These are phyloP conservation scores for Augochlora pura DNA, from an alignment of 1,140 invertebrate genomes.

Conservation along the genomic window DNA sequence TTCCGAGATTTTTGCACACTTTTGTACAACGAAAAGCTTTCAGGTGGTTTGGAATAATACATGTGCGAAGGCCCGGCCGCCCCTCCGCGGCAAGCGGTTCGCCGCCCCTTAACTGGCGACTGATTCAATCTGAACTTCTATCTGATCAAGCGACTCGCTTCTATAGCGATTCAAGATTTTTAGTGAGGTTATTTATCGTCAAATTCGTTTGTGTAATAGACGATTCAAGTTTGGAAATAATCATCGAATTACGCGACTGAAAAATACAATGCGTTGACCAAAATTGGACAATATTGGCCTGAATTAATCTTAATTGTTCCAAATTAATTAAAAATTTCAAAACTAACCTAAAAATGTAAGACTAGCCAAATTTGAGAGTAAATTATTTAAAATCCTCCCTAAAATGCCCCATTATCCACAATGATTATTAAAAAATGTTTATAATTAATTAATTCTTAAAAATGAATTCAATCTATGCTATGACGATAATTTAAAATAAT, in stretches of 20 bases:
- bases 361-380: no score
- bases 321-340: no score
- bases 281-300: no score
- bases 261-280: no score
- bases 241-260: background rate
- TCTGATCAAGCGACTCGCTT: slow-evolving; percentile 30
- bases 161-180: background rate
- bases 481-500: no score
- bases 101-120: slow-evolving; percentile 27
- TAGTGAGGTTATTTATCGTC: background rate
- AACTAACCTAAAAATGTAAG: no score
- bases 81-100: slow-evolving; percentile 25
- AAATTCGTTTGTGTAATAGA: background rate
- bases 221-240: background rate
- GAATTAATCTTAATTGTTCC: no score
- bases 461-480: no score
- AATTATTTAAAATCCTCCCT: no score
- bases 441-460: no score
- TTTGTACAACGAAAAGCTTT: slow-evolving; percentile 74
- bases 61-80: slow-evolving; percentile 56
- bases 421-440: no score
- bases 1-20: slow-evolving; percentile 64
- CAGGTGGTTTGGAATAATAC: slow-evolving; percentile 71
- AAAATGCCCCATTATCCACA: no score
- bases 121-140: slow-evolving; percentile 33